phyloP scores from a whole-genome alignment of 1,140 invertebrate species.

The Platorchestia sp. region DNA sequence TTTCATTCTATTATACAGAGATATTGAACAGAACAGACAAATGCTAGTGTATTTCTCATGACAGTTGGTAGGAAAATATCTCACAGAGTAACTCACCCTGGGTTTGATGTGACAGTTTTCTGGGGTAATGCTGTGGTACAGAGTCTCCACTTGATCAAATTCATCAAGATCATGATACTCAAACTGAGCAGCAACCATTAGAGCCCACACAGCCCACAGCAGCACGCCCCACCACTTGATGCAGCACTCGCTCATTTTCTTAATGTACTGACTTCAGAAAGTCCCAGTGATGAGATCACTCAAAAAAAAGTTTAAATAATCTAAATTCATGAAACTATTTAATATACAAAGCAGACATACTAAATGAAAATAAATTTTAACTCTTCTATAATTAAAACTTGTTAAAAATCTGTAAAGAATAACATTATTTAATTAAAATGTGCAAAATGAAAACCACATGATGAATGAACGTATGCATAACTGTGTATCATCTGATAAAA shows the following conservation, averaged over 20 bases:
- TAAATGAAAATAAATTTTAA: neutral
- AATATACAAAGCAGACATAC: neutral
- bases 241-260: neutral
- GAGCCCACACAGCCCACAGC: neutral
- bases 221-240: slow-evolving; percentile 40
- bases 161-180: slow-evolving; percentile 89
- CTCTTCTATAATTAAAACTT: no score
- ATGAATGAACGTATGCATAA: no score
- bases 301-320: neutral
- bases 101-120: slow-evolving; percentile 88
- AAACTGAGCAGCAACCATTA: slow-evolving; percentile 78
- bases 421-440: no score
- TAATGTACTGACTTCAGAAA: neutral
- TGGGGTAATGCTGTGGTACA: slow-evolving; percentile 81
- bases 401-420: no score
- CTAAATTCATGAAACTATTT: neutral
- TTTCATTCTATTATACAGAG: no score
- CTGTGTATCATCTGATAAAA: no score
- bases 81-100: slow-evolving; percentile 52
- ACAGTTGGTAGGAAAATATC: no score
- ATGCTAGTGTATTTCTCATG: no score
- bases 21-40: no score
- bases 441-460: no score
- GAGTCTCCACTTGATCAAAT: slow-evolving; percentile 87
- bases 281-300: neutral